phyloP scores from a whole-genome alignment of 2,113 vertebrate species.

The Carollia perspicillata region DNA sequence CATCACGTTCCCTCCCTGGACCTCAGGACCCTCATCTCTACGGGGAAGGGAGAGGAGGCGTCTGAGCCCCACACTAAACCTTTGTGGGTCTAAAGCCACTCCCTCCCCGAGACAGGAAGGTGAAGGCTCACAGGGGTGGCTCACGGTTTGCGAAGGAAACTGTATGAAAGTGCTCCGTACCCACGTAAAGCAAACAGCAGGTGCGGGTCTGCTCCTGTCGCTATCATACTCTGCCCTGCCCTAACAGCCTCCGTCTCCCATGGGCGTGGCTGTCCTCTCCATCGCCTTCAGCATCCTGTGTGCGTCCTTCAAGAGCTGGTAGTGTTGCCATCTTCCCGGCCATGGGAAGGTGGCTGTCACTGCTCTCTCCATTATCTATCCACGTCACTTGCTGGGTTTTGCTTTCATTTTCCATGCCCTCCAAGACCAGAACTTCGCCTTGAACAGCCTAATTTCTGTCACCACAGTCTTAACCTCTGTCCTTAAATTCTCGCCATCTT shows the following conservation, averaged over 20 bases:
- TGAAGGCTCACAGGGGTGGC: conserved; percentile 22
- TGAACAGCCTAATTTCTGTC: conserved; percentile 20
- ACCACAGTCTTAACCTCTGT: not conserved
- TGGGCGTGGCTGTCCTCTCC: not conserved
- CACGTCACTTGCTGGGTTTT: conserved; percentile 22
- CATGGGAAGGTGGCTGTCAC: not conserved
- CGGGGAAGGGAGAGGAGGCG: not conserved
- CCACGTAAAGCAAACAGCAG: not conserved
- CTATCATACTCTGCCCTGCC: not conserved
- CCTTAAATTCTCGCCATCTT: too few species aligned
- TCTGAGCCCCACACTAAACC: conserved; percentile 16
- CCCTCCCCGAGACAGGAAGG: not conserved
- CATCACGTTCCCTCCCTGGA: not conserved
- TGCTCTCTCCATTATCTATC: conserved; percentile 10
- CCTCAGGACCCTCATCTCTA: not conserved
- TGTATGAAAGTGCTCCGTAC: not conserved
- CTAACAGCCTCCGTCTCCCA: not conserved
- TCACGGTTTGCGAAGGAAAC: not conserved
- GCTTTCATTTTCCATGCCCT: conserved; percentile 33
- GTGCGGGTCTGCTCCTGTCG: not conserved
- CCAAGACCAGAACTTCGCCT: conserved; percentile 20
- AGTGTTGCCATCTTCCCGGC: not conserved
- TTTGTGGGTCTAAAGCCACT: conserved; percentile 30
- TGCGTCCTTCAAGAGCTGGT: not conserved
- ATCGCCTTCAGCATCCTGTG: not conserved